Base-by-base conservation (phyloP, 2,113 vertebrate genomes). In the Chascanopsetta lugubris region DNA sequence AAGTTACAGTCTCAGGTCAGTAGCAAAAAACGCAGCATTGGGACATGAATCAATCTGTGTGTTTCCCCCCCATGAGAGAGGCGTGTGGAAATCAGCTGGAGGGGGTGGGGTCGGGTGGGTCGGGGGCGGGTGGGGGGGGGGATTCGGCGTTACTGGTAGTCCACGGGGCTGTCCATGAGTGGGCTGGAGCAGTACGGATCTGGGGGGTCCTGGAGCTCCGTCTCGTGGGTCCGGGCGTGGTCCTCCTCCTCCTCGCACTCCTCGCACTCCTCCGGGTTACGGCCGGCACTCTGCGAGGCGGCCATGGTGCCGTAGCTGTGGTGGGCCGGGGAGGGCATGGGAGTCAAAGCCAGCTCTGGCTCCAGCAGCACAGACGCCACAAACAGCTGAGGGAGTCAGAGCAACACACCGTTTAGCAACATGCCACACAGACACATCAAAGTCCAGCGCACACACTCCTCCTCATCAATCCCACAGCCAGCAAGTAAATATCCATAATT, bases 351-450 rank as follows among this genome's bases (percentile, higher is more conserved):
- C 88, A 98, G 85, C 87, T 97, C 96, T 0, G 95, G 94, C 57
- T 99, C 97, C 85, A 98, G 92, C 62, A 99, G 88, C 65, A 99
- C 96, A 0, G 95, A 93, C 8, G 97, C 96, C 85, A 98, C 94
- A 2, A 98, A 99, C 54, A 98, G 90, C 97, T 99, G 91, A 50
- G 55, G 72, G 74, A 66, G 50, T 54, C 49, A 83, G 49, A 83
- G 49, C 59, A 51, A 77, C 43, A 55, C 17, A 46, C 2, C 77
- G 50, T 58, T 80, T 59, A 77, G 27, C 49, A 63, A 42, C 1
- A 25, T 42, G 49, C 26, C 49, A 40, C 4, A 18, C 32, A 48
- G 22, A n/a, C n/a, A n/a, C n/a, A n/a, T n/a, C n/a, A n/a, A n/a
- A n/a, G n/a, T n/a, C n/a, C n/a, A n/a, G n/a, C n/a, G n/a, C n/a